Evolutionary conservation across 2,888 invertebrate genomes (phyloP).

Genomic region (Onchidella celtica): DNA sequence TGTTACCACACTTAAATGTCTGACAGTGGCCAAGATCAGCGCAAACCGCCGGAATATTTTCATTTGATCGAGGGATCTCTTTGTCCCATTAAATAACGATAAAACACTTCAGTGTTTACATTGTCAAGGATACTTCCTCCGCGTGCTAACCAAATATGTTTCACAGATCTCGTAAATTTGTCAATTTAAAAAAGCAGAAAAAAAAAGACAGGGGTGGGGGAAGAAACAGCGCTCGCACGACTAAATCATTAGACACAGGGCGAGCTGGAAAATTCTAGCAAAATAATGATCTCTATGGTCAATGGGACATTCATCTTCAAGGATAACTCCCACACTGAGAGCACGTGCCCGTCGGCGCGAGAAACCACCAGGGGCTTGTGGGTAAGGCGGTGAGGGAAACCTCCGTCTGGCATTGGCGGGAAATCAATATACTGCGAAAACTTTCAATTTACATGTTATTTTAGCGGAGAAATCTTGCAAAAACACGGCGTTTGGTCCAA

Average conservation of each 20-base stretch:
- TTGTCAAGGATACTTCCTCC: no score
- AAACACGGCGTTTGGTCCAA: no score
- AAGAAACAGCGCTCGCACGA: no score
- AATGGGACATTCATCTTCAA: neutral
- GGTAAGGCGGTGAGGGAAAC: neutral
- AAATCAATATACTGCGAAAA: slow-evolving; percentile 35
- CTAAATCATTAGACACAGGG: no score
- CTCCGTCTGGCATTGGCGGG: slow-evolving; percentile 20
- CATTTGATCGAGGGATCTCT: no score
- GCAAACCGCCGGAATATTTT: no score
- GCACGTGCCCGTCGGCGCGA: neutral
- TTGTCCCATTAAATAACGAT: no score
- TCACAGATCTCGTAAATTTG: neutral
- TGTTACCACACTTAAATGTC: no score
- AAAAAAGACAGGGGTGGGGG: no score
- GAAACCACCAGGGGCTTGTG: neutral
- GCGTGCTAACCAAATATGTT: neutral
- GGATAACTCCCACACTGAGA: neutral
- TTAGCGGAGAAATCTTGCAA: neutral
- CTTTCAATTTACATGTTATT: slow-evolving; percentile 29
- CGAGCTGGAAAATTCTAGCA: no score
- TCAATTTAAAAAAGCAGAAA: neutral
- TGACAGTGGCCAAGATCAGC: no score
- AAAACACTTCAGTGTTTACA: no score
- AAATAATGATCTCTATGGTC: slow-evolving; percentile 8